Evolutionary conservation across 2,888 invertebrate genomes (phyloP), one percentile per base, ranked within the genome.

Genomic region (Archips crataeganus): DNA sequence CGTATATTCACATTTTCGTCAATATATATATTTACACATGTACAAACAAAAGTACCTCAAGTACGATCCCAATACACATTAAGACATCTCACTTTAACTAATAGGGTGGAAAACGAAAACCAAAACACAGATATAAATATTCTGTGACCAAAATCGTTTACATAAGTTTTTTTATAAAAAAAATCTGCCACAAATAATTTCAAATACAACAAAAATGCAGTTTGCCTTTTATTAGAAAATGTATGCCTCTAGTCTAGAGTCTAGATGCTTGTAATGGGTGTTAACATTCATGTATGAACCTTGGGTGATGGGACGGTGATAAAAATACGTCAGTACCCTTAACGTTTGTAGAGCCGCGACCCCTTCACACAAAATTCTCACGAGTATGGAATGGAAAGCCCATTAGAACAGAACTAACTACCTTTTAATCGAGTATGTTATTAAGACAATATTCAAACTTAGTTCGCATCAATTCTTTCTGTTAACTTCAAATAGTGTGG

Each of bases 1-100:
- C 91, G 80, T 93, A 90, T 93, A 94, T 93, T 93, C 92, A 92
- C 90, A 91, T 88, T 87, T 88, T 79, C 82, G 79, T 82, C 79
- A 75, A 81, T 78, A 85, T 84, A 83, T 77, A 84, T 82, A 91
- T 92, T 90, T 92, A 93, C 91, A 92, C 82, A 92, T 92, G 76
- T 93, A 93, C 92, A 93, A 87, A 83, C 79, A 77, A 76, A 75
- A 62, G 75, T 76, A 76, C 75, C 64, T 49, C 45, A 49, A 72
- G 45, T 62, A 75, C 59, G 23, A 13, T 57, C 68, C 68, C 68
- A 45, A 32, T 71, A 62, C 54, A 42, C 23, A 13, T 23, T 49
- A 34, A 66, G 62, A 62, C 62, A 68, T 47, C 51, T 67, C 13
- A 15, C 45, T 51, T 54, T 68, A 45, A 66, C 63, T 64, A 23